Evolutionary conservation across 2,797 vertebrate genomes (phyloP).

Genomic region (Helostoma temminkii): DNA sequence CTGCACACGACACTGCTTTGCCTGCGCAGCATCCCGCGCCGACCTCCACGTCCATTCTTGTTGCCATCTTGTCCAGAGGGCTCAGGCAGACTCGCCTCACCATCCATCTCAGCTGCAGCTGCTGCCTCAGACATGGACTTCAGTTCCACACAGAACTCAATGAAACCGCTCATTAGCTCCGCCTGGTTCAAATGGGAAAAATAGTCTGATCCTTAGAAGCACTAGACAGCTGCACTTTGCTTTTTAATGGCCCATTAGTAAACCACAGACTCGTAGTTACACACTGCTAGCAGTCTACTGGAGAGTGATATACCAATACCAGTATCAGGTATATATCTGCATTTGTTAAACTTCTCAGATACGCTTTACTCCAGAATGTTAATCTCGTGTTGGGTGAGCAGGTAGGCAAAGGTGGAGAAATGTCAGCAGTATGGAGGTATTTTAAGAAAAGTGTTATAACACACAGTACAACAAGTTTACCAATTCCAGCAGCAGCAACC

Average conservation of each 20-base stretch:
- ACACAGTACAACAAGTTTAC: too few relatives aligned
- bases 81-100: constrained; percentile 40
- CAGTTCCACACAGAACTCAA: constrained; percentile 95
- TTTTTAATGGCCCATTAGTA: constrained; percentile 17
- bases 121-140: constrained; percentile 73
- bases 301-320: too few relatives aligned
- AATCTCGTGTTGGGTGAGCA: too few relatives aligned
- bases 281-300: constrained; percentile 27
- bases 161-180: constrained; percentile 93
- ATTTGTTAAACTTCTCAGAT: too few relatives aligned
- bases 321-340: too few relatives aligned
- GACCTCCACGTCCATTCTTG: constrained; percentile 71
- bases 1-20: constrained; percentile 91
- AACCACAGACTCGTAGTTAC: neutral
- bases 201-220: neutral
- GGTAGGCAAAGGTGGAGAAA: too few relatives aligned
- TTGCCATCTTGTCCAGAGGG: constrained; percentile 37
- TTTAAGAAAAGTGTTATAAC: too few relatives aligned
- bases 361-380: too few relatives aligned
- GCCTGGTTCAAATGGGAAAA: constrained; percentile 79
- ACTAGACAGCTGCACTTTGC: constrained; percentile 3
- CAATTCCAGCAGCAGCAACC: too few relatives aligned
- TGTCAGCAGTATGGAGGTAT: too few relatives aligned
- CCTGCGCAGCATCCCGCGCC: constrained; percentile 85
- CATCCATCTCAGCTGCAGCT: constrained; percentile 59